A percentile compares a stretch with the other conserved stretches of the same genome.
These are phyloP conservation scores for Liparis tanakae DNA, from an alignment of 2,797 vertebrate species.

Conservation along the genomic window DNA sequence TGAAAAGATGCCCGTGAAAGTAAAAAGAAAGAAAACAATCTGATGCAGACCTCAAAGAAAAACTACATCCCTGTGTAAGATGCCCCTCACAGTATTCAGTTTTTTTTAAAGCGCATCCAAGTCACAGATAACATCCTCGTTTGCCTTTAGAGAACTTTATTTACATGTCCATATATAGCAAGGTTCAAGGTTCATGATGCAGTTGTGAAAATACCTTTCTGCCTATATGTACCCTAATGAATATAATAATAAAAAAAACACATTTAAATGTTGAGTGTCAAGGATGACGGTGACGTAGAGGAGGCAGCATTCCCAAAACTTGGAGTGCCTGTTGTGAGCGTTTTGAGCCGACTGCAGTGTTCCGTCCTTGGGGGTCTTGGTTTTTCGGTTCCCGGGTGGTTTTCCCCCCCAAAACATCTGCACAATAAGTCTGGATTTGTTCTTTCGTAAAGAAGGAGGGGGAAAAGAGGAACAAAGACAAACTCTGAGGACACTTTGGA, in stretches of 20 bases:
- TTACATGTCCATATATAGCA: conserved; percentile 85
- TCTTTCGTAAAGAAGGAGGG: conserved; percentile 36
- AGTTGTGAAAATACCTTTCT: conserved; percentile 72
- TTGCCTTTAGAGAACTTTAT: conserved; percentile 86
- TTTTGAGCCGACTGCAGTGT: conserved; percentile 45
- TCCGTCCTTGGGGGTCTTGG: conserved; percentile 38
- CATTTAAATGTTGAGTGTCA: conserved; percentile 58
- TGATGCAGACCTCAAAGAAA: neutral
- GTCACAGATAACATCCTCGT: conserved; percentile 38
- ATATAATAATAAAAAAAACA: conserved; percentile 72
- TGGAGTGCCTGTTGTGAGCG: conserved; percentile 35
- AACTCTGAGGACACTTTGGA: conserved; percentile 45
- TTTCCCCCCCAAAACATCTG: conserved; percentile 37
- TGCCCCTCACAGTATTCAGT: too few species aligned
- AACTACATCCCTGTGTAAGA: neutral
- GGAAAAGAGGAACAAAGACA: conserved; percentile 38
- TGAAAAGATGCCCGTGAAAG: neutral
- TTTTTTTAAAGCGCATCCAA: conserved; percentile 33
- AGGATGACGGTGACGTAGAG: conserved; percentile 39
- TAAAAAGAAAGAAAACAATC: conserved; percentile 3
- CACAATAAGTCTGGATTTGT: conserved; percentile 45
- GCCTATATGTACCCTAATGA: conserved; percentile 79
- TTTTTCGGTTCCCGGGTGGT: conserved; percentile 39
- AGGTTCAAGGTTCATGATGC: conserved; percentile 74
- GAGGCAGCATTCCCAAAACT: conserved; percentile 57